Evolutionary conservation across 2,113 vertebrate species (phyloP).

Genomic region (Larimichthys crocea): DNA sequence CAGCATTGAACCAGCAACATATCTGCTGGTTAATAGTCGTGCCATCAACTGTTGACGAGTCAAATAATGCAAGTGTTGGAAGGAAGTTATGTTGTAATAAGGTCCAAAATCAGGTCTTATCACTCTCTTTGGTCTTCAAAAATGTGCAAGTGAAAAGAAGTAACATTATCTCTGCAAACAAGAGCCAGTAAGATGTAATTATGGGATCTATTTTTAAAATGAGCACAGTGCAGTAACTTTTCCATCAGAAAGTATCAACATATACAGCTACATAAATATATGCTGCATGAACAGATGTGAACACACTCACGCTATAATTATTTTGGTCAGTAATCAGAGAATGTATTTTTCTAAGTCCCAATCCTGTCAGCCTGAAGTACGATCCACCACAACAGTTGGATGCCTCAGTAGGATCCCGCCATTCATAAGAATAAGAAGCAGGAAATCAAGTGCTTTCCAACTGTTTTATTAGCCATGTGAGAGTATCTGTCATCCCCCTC

Average conservation of each 20-base stretch:
- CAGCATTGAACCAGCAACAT: no score
- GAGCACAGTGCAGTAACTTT: not conserved
- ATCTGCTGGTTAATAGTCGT: no score
- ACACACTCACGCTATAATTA: not conserved
- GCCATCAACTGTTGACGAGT: no score
- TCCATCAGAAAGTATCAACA: not conserved
- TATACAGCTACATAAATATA: not conserved
- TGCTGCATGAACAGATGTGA: not conserved
- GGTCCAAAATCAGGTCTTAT: not conserved
- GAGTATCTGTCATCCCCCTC: slow-evolving; percentile 52
- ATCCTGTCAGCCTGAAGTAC: slow-evolving; percentile 19
- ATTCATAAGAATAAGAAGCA: slow-evolving; percentile 57
- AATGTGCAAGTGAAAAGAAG: not conserved
- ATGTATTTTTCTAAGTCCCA: no score
- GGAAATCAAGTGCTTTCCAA: slow-evolving; percentile 61
- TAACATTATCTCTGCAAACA: not conserved
- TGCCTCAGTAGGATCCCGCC: slow-evolving; percentile 10
- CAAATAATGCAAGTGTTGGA: no score
- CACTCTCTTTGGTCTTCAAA: not conserved
- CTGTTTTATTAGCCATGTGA: slow-evolving; percentile 60
- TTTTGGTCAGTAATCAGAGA: no score
- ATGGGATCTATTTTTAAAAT: not conserved
- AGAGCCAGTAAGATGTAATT: not conserved
- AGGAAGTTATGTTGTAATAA: no score
- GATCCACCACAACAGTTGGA: slow-evolving; percentile 1